Conservation (phyloP, 2,113 vertebrate species). For the Manacus vitellinus region DNA sequence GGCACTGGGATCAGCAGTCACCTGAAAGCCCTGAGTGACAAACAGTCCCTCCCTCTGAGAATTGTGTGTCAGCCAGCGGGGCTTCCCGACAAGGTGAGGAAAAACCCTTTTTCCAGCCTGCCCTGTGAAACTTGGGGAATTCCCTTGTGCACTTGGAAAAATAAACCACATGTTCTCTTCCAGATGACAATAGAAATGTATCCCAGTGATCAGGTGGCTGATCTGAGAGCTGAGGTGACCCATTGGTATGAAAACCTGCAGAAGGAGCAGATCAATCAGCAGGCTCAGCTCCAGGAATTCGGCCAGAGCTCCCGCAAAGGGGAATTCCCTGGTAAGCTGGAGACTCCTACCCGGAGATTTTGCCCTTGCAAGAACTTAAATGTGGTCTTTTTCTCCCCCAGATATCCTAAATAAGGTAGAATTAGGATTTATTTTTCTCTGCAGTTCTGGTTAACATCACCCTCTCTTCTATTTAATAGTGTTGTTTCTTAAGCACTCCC, state of each 20-base stretch:
- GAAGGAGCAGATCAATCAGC: constrained; percentile 98
- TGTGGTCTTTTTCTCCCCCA: background rate
- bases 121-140: background rate
- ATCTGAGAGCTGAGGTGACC: constrained; percentile 95
- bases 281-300: constrained; percentile 98
- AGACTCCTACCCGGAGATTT: background rate
- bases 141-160: background rate
- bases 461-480: background rate
- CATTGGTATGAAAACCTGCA: constrained; percentile 99
- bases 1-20: constrained; percentile 98
- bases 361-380: background rate
- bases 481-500: background rate
- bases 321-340: constrained; percentile 90
- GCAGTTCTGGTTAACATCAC: background rate
- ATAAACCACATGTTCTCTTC: constrained; percentile 29
- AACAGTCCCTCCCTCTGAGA: constrained; percentile 93
- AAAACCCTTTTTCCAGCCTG: background rate
- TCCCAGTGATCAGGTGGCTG: constrained; percentile 96
- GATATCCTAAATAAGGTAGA: background rate
- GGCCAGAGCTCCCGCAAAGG: constrained; percentile 92
- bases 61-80: constrained; percentile 98
- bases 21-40: constrained; percentile 96
- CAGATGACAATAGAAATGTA: constrained; percentile 99
- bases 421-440: background rate
- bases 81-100: constrained; percentile 92